Evolutionary conservation across 2,888 invertebrate species (phyloP).

Genomic region (Nebria salina): DNA sequence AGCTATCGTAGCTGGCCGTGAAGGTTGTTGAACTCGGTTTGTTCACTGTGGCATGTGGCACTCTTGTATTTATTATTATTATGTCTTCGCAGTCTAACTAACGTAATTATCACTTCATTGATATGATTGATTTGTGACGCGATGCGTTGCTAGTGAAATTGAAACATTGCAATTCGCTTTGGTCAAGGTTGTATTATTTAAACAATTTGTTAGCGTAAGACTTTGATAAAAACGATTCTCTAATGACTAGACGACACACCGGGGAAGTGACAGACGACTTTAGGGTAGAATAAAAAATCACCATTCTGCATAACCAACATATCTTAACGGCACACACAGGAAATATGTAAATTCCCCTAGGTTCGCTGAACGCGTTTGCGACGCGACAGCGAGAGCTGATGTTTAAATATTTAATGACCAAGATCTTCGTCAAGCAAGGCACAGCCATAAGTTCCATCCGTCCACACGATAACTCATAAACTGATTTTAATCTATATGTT

Average conservation of each 20-base stretch:
- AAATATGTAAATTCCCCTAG: slow-evolving; percentile 1
- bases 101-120: slow-evolving; percentile 1
- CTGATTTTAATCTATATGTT: slow-evolving; percentile 44
- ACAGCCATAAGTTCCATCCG: slow-evolving; percentile 31
- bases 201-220: too few species aligned
- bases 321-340: neutral
- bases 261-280: neutral
- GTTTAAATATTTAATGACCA: neutral
- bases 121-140: neutral
- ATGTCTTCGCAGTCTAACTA: neutral
- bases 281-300: neutral
- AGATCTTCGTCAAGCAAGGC: neutral
- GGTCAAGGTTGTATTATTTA: neutral
- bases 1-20: neutral
- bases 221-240: too few species aligned
- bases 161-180: neutral
- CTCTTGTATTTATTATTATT: neutral
- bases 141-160: neutral
- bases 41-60: neutral
- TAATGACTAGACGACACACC: too few species aligned
- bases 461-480: slow-evolving; percentile 34
- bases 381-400: neutral
- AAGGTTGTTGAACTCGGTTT: neutral
- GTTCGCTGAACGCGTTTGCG: neutral
- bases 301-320: neutral